A percentile compares a stretch with the other conserved stretches of the same genome.
Conservation (phyloP, 2,797 vertebrate genomes). For the Cynodonichthys magdalenae region DNA sequence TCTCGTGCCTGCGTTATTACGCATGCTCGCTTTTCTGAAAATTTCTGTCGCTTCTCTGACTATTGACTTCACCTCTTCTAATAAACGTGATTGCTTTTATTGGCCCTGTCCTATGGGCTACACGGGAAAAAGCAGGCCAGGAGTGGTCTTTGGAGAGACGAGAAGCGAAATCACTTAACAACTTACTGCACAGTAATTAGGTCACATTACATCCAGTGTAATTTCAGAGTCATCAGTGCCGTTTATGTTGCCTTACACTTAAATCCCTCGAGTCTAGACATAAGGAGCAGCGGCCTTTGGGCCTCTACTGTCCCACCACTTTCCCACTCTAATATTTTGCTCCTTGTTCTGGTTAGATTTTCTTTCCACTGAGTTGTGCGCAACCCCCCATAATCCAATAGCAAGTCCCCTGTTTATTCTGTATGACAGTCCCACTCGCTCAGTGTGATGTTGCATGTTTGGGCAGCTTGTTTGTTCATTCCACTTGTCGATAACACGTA, state of each 20-base stretch:
- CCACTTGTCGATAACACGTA: conserved; percentile 79
- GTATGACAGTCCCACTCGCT: conserved; percentile 76
- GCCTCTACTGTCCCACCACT: conserved; percentile 33
- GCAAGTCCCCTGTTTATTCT: conserved; percentile 71
- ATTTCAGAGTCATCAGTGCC: conserved; percentile 79
- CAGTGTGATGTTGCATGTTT: conserved; percentile 79
- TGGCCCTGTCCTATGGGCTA: conserved; percentile 72
- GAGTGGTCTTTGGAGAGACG: conserved; percentile 75
- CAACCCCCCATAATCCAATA: conserved; percentile 38
- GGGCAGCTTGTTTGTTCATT: conserved; percentile 77
- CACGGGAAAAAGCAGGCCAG: conserved; percentile 72
- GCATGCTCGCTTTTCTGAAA: conserved; percentile 53
- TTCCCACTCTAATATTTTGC: conserved; percentile 41
- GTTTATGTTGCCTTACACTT: conserved; percentile 77
- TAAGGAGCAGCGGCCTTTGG: conserved; percentile 61
- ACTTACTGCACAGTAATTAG: conserved; percentile 82
- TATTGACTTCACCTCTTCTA: conserved; percentile 71
- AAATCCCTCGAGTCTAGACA: conserved; percentile 67
- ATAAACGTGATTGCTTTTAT: conserved; percentile 78
- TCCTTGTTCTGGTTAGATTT: conserved; percentile 51
- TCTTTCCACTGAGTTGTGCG: conserved; percentile 51
- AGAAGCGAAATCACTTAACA: conserved; percentile 76
- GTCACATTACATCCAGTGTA: conserved; percentile 81
- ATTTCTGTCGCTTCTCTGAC: conserved; percentile 59
- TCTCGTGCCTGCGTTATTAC: conserved; percentile 27